Percentiles rank a stretch among this genome's conserved stretches.
phyloP scores from a whole-genome alignment of 2,888 invertebrate species.

The Alsophila aescularia region DNA sequence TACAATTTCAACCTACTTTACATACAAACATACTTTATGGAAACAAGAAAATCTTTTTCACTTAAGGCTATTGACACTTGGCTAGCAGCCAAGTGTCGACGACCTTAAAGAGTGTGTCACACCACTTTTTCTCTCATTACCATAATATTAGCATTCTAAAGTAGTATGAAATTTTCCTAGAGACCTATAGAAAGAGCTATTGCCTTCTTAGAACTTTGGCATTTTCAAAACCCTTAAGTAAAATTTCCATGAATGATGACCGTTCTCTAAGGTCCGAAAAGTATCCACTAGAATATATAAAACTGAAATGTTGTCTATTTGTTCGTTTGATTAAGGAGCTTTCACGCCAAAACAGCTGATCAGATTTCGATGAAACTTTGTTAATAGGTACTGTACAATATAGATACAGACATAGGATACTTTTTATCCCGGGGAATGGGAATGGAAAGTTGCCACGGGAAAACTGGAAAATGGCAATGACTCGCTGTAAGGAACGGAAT shows the following conservation, averaged over 20 bases:
- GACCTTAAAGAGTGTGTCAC: slow-evolving; percentile 21
- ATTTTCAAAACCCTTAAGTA: neutral
- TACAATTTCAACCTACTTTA: neutral
- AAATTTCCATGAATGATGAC: neutral
- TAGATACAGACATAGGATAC: too few relatives aligned
- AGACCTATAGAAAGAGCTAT: slow-evolving; percentile 8
- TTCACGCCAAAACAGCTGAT: too few relatives aligned
- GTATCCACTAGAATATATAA: too few relatives aligned
- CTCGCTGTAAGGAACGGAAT: too few relatives aligned
- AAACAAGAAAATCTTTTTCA: slow-evolving; percentile 19
- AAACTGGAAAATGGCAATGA: too few relatives aligned
- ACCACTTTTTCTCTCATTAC: slow-evolving; percentile 17
- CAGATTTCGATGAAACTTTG: too few relatives aligned
- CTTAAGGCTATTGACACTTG: slow-evolving; percentile 20
- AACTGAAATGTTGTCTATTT: too few relatives aligned
- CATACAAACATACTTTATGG: slow-evolving; percentile 16
- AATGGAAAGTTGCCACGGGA: too few relatives aligned
- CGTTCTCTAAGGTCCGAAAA: neutral
- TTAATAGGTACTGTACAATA: too few relatives aligned
- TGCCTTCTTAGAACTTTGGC: slow-evolving; percentile 3
- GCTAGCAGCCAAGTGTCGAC: slow-evolving; percentile 21
- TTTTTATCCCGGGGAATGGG: too few relatives aligned
- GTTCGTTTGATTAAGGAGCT: too few relatives aligned
- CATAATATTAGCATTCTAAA: slow-evolving; percentile 25
- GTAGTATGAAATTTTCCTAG: slow-evolving; percentile 7